Evolutionary conservation across 2,888 invertebrate genomes (phyloP).

Genomic region (Scotopteryx bipunctaria): DNA sequence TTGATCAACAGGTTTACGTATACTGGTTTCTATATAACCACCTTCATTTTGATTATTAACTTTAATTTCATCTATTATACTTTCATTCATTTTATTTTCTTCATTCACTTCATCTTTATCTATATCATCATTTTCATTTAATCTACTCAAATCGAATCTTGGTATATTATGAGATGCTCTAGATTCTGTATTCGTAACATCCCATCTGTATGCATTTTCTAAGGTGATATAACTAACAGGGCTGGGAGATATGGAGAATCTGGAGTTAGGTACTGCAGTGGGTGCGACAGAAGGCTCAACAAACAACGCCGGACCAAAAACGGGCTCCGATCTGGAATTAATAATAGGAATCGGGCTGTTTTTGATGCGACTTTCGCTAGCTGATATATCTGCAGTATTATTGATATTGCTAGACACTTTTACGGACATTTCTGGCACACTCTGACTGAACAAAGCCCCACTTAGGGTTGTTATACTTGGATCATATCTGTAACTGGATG

Average conservation of each 20-base stretch:
- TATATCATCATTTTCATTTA: no score
- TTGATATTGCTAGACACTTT: no score
- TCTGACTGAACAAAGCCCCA: constrained; percentile 19
- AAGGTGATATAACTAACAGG: constrained; percentile 25
- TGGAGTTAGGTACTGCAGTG: constrained; percentile 24
- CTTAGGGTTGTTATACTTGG: constrained; percentile 26
- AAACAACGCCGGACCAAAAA: constrained; percentile 12
- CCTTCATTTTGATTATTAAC: no score
- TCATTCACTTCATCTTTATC: no score
- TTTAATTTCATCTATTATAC: no score
- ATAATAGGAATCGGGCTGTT: background rate
- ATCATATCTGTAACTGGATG: no score
- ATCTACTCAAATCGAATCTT: no score
- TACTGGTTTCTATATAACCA: constrained; percentile 12
- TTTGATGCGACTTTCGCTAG: background rate
- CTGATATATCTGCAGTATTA: background rate
- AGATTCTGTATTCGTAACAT: no score
- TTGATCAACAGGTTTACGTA: constrained; percentile 2
- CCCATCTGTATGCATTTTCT: no score
- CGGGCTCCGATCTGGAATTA: constrained; percentile 14
- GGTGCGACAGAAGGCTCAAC: constrained; percentile 8
- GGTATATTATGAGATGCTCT: constrained; percentile 4
- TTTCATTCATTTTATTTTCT: no score
- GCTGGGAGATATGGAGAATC: constrained; percentile 31
- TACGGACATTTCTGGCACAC: constrained; percentile 12